These are phyloP conservation scores for Bubalus kerabau DNA, from an alignment of 2,113 vertebrate genomes.

Conservation along the genomic window DNA sequence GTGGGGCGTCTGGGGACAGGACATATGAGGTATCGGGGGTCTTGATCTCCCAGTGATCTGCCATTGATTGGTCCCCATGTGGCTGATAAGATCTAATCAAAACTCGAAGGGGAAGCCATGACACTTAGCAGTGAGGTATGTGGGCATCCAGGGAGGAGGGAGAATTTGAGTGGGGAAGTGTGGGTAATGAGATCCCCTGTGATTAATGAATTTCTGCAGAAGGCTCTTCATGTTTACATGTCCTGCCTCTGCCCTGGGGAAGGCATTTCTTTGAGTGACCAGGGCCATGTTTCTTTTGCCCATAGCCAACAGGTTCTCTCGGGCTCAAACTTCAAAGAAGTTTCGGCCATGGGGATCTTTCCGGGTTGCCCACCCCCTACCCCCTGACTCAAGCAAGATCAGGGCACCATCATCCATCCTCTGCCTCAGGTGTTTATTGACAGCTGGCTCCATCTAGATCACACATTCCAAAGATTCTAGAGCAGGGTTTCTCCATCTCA, in stretches of 20 bases:
- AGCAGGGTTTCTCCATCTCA: too few species aligned
- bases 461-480: accelerated
- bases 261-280: not conserved
- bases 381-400: not conserved
- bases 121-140: not conserved
- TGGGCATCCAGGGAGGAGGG: slow-evolving; percentile 25
- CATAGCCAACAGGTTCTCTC: not conserved
- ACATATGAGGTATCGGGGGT: not conserved
- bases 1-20: slow-evolving; percentile 38
- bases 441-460: not conserved
- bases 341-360: not conserved
- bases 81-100: slow-evolving; percentile 63
- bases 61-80: slow-evolving; percentile 29
- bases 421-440: not conserved
- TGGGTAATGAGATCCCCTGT: not conserved
- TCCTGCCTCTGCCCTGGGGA: not conserved
- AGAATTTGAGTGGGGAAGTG: slow-evolving; percentile 33
- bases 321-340: not conserved
- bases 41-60: slow-evolving; percentile 60
- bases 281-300: not conserved
- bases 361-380: not conserved
- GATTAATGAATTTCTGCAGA: slow-evolving; percentile 8
- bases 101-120: slow-evolving; percentile 49
- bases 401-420: accelerated
- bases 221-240: not conserved